Base-by-base conservation (phyloP, 2,113 vertebrate genomes). In the Scomber japonicus region DNA sequence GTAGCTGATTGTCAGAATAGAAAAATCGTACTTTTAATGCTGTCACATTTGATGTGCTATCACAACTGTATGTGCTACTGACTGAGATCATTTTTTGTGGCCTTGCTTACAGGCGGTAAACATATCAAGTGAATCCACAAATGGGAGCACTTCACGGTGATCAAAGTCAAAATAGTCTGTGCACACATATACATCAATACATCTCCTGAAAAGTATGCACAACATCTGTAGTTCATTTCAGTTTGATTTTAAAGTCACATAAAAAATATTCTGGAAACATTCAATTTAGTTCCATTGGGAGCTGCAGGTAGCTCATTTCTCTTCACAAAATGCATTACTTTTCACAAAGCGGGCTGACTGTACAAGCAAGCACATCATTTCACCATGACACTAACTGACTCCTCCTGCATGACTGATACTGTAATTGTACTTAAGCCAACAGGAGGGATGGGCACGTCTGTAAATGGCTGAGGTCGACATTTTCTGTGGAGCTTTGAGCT, bases 341-440 rank as follows among this genome's bases (percentile, higher is more conserved):
- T 57, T 68, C 24, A 76, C 44, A 72, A 19, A 19, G 5, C 67
- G 46, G 21, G 11, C 46, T 27, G 57, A 46, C 11, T 54, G 3
- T 24, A 72, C 67, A 61, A 66, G 24, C 48, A 71, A 35, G 31
- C 55, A 76, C 40, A 63, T 48, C 3, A 11, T 16, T 51, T 78
- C 45, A 70, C 5, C 16, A 45, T n/a, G 55, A 60, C 68, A 59
- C 6, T 15, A 14, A 35, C 35, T 40, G 35, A 40, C 11, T 35
- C 9, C 15, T 64, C 31, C 56, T 64, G 3, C 27, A 5, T 30
- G 40, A 30, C 40, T 27, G 27, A 61, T 62, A 17, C 10, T 27
- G 10, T n/a, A 51, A 45, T 10, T 57, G 19, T 3, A 31, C 30
- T n/a, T 6, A 21, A 65, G 11, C 45, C 57, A 50, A 19, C 13